phyloP scores from a whole-genome alignment of 2,113 vertebrate species.

The Rhineura floridana region DNA sequence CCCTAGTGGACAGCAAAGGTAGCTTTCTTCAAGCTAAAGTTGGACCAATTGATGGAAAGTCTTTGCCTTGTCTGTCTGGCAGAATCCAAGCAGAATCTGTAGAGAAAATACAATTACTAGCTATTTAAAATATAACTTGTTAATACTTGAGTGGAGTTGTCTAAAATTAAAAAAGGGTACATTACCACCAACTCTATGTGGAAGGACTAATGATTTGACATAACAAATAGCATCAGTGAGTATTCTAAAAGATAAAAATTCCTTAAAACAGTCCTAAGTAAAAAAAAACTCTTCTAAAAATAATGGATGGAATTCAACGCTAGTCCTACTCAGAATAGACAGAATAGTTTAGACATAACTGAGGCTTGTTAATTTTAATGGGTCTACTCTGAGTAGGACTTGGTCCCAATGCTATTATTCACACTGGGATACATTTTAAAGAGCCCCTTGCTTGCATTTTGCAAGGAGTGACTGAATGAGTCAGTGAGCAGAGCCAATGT shows the following conservation, averaged over 20 bases:
- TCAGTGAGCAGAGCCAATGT: not conserved
- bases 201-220: not conserved
- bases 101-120: conserved; percentile 24
- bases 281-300: no score
- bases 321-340: no score
- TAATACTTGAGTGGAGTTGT: not conserved
- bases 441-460: not conserved
- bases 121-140: not conserved
- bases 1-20: conserved; percentile 94
- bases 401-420: not conserved
- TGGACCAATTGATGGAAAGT: conserved; percentile 99
- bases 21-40: conserved; percentile 98
- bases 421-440: not conserved
- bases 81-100: conserved; percentile 97
- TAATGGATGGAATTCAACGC: no score
- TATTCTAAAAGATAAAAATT: not conserved
- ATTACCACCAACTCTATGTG: not conserved
- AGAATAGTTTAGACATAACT: no score
- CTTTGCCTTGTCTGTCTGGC: conserved; percentile 95
- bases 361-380: no score
- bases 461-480: not conserved
- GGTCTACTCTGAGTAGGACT: no score
- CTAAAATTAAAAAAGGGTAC: not conserved
- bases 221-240: not conserved
- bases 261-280: no score